phyloP scores from a whole-genome alignment of 2,113 vertebrate genomes.

The Clarias batrachus region DNA sequence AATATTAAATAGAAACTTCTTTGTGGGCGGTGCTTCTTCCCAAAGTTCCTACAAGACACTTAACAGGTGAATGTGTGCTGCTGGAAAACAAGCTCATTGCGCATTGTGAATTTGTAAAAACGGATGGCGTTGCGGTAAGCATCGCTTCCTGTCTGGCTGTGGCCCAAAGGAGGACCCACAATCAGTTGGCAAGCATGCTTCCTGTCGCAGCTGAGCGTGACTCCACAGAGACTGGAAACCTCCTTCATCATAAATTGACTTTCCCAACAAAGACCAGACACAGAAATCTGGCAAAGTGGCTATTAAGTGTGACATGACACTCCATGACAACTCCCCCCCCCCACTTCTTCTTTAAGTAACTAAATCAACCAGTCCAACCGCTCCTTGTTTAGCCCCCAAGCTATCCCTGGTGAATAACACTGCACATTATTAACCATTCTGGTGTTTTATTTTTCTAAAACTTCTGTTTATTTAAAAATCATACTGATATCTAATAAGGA shows the following conservation, averaged over 20 bases:
- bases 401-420: not conserved
- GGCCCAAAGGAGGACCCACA: constrained; percentile 18
- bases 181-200: constrained; percentile 54
- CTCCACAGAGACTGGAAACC: constrained; percentile 17
- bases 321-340: not conserved
- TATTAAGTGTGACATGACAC: not conserved
- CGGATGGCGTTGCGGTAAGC: not conserved
- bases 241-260: constrained; percentile 9
- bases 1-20: not conserved
- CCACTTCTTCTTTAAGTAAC: not conserved
- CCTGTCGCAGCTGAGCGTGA: constrained; percentile 44
- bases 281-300: not conserved
- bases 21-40: too few species aligned
- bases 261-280: not conserved
- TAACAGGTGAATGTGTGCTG: too few species aligned
- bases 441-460: not conserved
- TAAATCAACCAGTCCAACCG: constrained; percentile 24
- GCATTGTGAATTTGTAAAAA: not conserved
- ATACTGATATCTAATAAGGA: not conserved
- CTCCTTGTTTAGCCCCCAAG: not conserved
- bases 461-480: not conserved
- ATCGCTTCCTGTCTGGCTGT: constrained; percentile 26
- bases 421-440: constrained; percentile 1
- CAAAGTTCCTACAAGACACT: too few species aligned
- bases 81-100: not conserved